A percentile compares a stretch with the other conserved stretches of the same genome.
Conservation (phyloP, 2,113 vertebrate genomes). For the Lucifuga dentata region DNA sequence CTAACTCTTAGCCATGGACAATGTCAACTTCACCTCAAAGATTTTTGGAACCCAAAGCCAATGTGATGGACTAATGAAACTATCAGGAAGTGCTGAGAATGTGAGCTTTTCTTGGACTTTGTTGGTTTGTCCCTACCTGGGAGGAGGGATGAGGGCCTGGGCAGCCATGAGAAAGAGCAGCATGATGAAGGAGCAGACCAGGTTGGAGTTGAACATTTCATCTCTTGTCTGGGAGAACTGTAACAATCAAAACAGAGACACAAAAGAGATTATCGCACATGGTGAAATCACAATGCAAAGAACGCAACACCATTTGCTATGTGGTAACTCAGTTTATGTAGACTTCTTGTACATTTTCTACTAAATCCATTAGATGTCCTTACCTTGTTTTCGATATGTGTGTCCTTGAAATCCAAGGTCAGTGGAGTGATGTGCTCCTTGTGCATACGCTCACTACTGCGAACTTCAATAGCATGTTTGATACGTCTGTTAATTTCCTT, state of each 20-base stretch:
- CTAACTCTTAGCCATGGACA: too few relatives aligned
- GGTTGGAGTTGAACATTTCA: slow-evolving; percentile 98
- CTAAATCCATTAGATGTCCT: not conserved
- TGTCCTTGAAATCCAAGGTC: slow-evolving; percentile 82
- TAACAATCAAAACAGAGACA: slow-evolving; percentile 8
- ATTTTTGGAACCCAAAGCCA: too few relatives aligned
- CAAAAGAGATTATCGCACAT: not conserved
- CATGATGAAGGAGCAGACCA: slow-evolving; percentile 96
- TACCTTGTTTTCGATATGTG: slow-evolving; percentile 81
- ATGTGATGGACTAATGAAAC: not conserved
- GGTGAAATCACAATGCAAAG: too few relatives aligned
- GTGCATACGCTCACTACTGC: slow-evolving; percentile 81
- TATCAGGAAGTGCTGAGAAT: not conserved
- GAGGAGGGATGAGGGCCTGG: slow-evolving; percentile 91
- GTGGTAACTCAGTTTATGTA: not conserved
- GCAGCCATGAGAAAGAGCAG: slow-evolving; percentile 92
- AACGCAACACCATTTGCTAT: not conserved
- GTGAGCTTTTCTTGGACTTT: not conserved
- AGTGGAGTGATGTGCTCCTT: slow-evolving; percentile 78
- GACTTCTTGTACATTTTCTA: not conserved
- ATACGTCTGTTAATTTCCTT: slow-evolving; percentile 83
- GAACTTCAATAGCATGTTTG: slow-evolving; percentile 78
- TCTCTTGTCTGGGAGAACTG: slow-evolving; percentile 98
- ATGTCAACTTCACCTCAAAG: too few relatives aligned
- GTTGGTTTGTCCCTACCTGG: slow-evolving; percentile 78